Conservation (phyloP, 1,140 invertebrate genomes). For the Drosophila novamexicana region DNA sequence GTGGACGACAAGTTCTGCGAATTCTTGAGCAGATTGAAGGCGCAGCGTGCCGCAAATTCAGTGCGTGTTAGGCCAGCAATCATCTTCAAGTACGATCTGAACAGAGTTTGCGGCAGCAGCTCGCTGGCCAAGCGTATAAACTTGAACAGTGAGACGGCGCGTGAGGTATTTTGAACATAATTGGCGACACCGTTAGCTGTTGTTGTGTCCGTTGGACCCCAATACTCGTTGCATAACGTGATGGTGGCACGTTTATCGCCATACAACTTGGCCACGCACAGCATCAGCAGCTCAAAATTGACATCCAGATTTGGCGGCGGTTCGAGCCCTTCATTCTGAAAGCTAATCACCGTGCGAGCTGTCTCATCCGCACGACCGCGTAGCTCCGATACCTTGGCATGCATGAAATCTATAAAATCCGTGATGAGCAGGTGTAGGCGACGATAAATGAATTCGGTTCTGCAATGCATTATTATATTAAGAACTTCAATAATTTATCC, state of each 20-base stretch:
- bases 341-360: slow-evolving; percentile 92
- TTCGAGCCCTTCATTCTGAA: slow-evolving; percentile 92
- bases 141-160: slow-evolving; percentile 93
- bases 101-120: slow-evolving; percentile 92
- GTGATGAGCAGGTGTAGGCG: slow-evolving; percentile 94
- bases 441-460: slow-evolving; percentile 89
- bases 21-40: slow-evolving; percentile 94
- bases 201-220: slow-evolving; percentile 88
- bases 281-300: slow-evolving; percentile 93
- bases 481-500: not conserved
- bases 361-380: slow-evolving; percentile 94
- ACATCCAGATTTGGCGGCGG: slow-evolving; percentile 90
- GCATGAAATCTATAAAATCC: slow-evolving; percentile 97
- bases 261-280: slow-evolving; percentile 92
- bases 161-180: slow-evolving; percentile 82
- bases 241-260: slow-evolving; percentile 89
- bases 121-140: slow-evolving; percentile 95
- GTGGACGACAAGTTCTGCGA: slow-evolving; percentile 84
- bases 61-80: slow-evolving; percentile 92
- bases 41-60: slow-evolving; percentile 90
- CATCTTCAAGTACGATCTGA: slow-evolving; percentile 95
- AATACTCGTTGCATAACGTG: slow-evolving; percentile 92
- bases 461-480: slow-evolving; percentile 4
- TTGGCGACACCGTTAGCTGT: slow-evolving; percentile 34
- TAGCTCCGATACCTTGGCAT: slow-evolving; percentile 91